A percentile compares a stretch with the other conserved stretches of the same genome.
These are phyloP conservation scores for Cephus sareptanus DNA, from an alignment of 2,888 invertebrate genomes.

Conservation along the genomic window DNA sequence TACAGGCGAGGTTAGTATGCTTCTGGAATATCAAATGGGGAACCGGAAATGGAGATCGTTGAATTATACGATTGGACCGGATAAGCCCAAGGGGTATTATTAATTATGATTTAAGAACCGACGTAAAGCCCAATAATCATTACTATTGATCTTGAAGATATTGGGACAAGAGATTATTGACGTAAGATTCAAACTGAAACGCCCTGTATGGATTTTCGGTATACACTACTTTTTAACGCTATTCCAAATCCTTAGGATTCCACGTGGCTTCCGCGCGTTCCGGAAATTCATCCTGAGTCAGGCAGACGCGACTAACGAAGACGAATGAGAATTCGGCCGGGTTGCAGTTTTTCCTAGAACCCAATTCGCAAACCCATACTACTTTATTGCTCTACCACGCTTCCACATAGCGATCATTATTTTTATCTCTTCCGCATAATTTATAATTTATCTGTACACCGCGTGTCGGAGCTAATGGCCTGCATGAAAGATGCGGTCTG, in stretches of 20 bases:
- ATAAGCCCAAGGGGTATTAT: neutral
- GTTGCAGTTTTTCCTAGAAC: slow-evolving; percentile 12
- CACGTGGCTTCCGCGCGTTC: neutral
- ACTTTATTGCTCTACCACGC: neutral
- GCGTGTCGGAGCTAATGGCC: slow-evolving; percentile 27
- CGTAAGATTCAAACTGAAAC: neutral
- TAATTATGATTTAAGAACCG: neutral
- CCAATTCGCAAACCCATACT: slow-evolving; percentile 27
- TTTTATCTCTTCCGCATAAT: slow-evolving; percentile 58
- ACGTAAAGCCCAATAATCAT: neutral
- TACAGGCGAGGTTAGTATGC: neutral
- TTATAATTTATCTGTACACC: slow-evolving; percentile 43
- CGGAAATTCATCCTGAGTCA: neutral
- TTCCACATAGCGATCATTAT: slow-evolving; percentile 20
- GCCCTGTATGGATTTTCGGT: neutral
- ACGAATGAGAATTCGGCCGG: slow-evolving; percentile 36
- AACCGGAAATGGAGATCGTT: neutral
- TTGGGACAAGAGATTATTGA: neutral
- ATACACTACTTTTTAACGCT: neutral
- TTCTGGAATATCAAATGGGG: neutral
- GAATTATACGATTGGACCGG: neutral
- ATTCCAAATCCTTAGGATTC: neutral
- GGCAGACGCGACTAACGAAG: slow-evolving; percentile 39
- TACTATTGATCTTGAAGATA: neutral
- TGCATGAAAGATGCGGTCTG: neutral